These are phyloP conservation scores for Trilocha varians DNA, from an alignment of 2,888 invertebrate species.

Conservation along the genomic window DNA sequence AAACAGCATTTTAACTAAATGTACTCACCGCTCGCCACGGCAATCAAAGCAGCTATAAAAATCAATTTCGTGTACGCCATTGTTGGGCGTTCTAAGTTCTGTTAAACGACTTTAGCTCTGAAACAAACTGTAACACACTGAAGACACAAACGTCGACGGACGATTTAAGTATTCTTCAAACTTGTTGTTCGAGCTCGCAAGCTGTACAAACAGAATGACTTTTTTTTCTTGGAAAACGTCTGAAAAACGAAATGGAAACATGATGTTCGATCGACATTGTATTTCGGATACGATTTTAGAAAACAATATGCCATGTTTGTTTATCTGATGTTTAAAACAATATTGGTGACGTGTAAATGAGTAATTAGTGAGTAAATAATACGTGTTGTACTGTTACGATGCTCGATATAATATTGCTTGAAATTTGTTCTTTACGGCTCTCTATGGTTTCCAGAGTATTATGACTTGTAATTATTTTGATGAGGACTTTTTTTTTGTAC, in stretches of 20 bases:
- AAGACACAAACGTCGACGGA: constrained; percentile 21
- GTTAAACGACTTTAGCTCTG: constrained; percentile 16
- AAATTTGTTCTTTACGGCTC: too few relatives aligned
- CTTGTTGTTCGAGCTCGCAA: constrained; percentile 33
- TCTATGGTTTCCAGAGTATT: too few relatives aligned
- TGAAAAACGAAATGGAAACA: neutral
- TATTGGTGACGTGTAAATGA: too few relatives aligned
- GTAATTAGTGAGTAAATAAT: too few relatives aligned
- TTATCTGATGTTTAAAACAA: too few relatives aligned
- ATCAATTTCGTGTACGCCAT: constrained; percentile 31
- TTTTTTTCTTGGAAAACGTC: constrained; percentile 18
- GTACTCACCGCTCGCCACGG: constrained; percentile 33
- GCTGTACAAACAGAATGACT: constrained; percentile 52
- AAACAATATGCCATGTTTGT: neutral
- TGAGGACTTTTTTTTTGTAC: too few relatives aligned
- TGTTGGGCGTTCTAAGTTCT: constrained; percentile 16
- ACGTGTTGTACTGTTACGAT: too few relatives aligned
- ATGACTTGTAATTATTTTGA: too few relatives aligned
- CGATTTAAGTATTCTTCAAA: constrained; percentile 43
- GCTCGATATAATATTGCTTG: too few relatives aligned
- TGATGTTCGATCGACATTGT: neutral
- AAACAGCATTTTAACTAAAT: neutral
- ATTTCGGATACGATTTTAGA: too few relatives aligned
- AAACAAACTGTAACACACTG: constrained; percentile 35
- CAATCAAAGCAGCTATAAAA: constrained; percentile 24